Evolutionary conservation across 2,113 vertebrate species (phyloP).

Genomic region (Axis porcinus): DNA sequence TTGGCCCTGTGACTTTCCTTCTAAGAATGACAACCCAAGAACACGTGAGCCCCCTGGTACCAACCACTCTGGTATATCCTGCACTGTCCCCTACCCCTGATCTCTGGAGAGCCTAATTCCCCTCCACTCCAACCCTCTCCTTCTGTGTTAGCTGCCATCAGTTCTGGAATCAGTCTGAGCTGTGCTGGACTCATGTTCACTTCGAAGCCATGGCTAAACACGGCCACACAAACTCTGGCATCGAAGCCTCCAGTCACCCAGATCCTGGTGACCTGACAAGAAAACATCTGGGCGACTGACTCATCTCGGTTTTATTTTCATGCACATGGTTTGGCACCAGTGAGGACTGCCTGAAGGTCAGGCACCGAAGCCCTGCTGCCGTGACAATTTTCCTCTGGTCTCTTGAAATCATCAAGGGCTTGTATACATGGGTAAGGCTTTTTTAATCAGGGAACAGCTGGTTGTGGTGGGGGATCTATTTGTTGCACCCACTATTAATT

Average conservation of each 20-base stretch:
- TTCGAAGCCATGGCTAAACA: constrained; percentile 41
- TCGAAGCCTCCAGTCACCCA: constrained; percentile 21
- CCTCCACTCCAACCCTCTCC: neutral
- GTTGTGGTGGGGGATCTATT: constrained; percentile 60
- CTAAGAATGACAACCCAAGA: neutral
- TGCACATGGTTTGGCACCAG: constrained; percentile 61
- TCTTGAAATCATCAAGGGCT: constrained; percentile 70
- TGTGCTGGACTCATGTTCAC: neutral
- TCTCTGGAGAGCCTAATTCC: neutral
- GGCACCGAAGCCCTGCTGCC: constrained; percentile 33
- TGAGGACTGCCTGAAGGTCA: constrained; percentile 51
- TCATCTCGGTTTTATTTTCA: constrained; percentile 64
- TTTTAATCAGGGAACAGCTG: constrained; percentile 72
- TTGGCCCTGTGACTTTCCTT: neutral
- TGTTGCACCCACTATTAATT: constrained; percentile 68
- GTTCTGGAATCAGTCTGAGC: neutral
- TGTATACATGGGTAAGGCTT: constrained; percentile 58
- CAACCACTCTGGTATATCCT: neutral
- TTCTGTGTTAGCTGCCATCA: neutral
- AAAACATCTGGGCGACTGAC: constrained; percentile 66
- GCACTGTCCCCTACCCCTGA: rapidly evolving
- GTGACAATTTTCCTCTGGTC: constrained; percentile 61
- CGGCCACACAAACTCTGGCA: constrained; percentile 45
- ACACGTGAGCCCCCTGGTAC: neutral
- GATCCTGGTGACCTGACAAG: constrained; percentile 60